Conservation (phyloP, 2,888 invertebrate genomes). For the Melieria crassipennis region DNA sequence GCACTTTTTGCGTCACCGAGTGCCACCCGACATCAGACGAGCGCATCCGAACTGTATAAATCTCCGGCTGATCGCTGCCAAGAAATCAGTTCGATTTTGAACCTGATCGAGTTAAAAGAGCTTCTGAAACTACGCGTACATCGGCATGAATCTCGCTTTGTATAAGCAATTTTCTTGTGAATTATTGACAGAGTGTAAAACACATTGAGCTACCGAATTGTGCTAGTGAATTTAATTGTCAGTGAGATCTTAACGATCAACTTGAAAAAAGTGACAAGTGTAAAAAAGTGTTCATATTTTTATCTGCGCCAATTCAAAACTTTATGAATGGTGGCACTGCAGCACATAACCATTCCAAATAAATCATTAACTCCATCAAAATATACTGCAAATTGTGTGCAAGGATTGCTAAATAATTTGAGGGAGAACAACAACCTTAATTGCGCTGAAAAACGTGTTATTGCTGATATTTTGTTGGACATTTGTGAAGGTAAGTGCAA, state of each 20-base stretch:
- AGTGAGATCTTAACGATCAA: background rate
- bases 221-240: background rate
- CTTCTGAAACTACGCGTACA: background rate
- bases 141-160: slow-evolving; percentile 5
- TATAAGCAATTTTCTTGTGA: background rate
- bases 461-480: slow-evolving; percentile 28
- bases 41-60: slow-evolving; percentile 16
- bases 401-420: slow-evolving; percentile 21
- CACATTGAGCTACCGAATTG: background rate
- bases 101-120: slow-evolving; percentile 13
- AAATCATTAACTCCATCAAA: background rate
- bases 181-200: slow-evolving; percentile 13
- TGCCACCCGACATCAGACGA: background rate
- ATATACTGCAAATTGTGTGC: slow-evolving; percentile 10
- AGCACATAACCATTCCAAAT: slow-evolving; percentile 8
- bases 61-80: slow-evolving; percentile 5
- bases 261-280: slow-evolving; percentile 7
- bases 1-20: slow-evolving; percentile 17
- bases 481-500: slow-evolving; percentile 32
- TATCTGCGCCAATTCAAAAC: slow-evolving; percentile 1
- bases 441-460: slow-evolving; percentile 20
- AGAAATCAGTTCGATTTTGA: slow-evolving; percentile 30
- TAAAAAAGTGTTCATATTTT: background rate
- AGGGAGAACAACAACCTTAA: background rate
- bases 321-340: slow-evolving; percentile 42